phyloP scores from a whole-genome alignment of 1,140 invertebrate species.

The Sminthurinus signatus region DNA sequence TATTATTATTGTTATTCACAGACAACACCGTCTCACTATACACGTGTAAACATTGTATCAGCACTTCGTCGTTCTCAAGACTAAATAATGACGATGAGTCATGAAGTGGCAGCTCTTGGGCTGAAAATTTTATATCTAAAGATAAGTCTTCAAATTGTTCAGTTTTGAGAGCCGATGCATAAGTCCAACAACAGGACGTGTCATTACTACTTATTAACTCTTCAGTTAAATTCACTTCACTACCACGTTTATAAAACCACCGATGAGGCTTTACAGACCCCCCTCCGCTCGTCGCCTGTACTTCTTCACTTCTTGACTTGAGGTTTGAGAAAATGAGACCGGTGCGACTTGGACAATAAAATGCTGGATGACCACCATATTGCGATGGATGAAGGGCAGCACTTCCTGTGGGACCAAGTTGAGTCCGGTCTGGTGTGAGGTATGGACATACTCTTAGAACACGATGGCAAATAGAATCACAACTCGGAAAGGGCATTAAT shows the following conservation, averaged over 20 bases:
- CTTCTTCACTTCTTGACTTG: constrained; percentile 1
- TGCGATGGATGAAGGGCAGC: constrained; percentile 26
- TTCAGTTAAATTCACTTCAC: constrained; percentile 19
- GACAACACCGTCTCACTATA: background rate
- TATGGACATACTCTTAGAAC: constrained; percentile 38
- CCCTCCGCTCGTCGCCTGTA: background rate
- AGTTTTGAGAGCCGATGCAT: constrained; percentile 10
- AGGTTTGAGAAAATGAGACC: background rate
- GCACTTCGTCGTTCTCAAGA: constrained; percentile 4
- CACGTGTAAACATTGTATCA: background rate
- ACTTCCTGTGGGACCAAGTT: constrained; percentile 10
- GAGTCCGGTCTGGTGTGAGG: constrained; percentile 36
- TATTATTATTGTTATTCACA: background rate
- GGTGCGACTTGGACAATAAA: constrained; percentile 36
- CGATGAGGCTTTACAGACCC: background rate
- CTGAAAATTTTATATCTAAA: background rate
- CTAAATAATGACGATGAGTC: background rate
- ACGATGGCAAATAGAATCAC: constrained; percentile 36
- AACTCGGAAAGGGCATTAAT: constrained; percentile 35
- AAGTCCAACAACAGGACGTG: constrained; percentile 33
- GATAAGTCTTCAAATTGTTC: background rate
- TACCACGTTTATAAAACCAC: background rate
- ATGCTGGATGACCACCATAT: constrained; percentile 41
- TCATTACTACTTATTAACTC: constrained; percentile 14
- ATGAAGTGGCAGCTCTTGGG: background rate